Evolutionary conservation across 2,888 invertebrate species (phyloP), one percentile per base, ranked within the genome.

Genomic region (Diachrysia chrysitis): DNA sequence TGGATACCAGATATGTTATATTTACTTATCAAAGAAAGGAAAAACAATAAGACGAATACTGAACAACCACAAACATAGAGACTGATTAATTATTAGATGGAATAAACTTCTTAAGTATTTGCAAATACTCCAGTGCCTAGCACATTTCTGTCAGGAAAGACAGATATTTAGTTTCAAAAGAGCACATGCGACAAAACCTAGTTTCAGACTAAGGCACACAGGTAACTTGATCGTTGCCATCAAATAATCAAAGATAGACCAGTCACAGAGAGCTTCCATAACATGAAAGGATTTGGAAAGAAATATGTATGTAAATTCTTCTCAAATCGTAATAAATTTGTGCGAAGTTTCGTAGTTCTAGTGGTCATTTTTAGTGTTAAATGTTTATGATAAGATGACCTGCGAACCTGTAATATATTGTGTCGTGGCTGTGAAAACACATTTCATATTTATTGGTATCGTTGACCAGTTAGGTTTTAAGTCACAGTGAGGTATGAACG

Each of bases 1-100:
- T 97, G 97, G 97, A 86, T 95, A 7, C 95, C 96, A 19, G 97
- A 97, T 83, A 95, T 96, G 87, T 71, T 96, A 35, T 90, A 87
- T 5, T 58, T 92, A 25, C 78, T 84, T 86, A 71, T 92, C 72
- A 72, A 93, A 84, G 90, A 94, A 80, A 89, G 87, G 78, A 86
- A 75, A 76, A 76, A 89, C 66, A 85, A 85, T 25, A 85, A 76
- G 48, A 85, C 87, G 64, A 81, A 85, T 14, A 58, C 81, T 12
- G 87, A 91, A 63, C 80, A 89, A 55, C 69, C 87, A 21, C 82
- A 87, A 71, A 85, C 87, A 10, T 91, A 88, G 57, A 66, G 32
- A 71, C 66, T 77, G 68, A 77, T 54, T 58, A 54, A 56, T 53
- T 29, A 63, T n/a, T 61, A 61, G 37, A 46, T 60, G 63, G 66